phyloP scores from a whole-genome alignment of 1,140 invertebrate species.

The Cotesia glomerata region DNA sequence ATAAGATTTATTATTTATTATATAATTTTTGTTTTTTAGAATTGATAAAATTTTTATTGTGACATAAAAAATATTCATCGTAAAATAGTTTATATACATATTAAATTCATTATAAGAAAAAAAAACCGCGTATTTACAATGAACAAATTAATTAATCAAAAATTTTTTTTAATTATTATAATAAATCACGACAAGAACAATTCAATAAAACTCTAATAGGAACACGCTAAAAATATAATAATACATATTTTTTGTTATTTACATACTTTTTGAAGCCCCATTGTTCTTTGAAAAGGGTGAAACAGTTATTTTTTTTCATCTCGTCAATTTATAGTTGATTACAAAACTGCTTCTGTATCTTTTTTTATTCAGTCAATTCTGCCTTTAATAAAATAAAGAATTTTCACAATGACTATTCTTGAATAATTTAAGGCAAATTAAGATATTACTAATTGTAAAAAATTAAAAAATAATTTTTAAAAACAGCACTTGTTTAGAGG shows the following conservation, averaged over 20 bases:
- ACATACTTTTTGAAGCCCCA: constrained; percentile 16
- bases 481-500: too few relatives aligned
- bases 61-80: neutral
- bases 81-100: neutral
- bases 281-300: constrained; percentile 21
- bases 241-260: constrained; percentile 27
- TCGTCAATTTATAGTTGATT: neutral
- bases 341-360: too few relatives aligned
- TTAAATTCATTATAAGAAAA: neutral
- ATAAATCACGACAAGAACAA: neutral
- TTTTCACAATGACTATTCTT: too few relatives aligned
- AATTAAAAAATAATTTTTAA: too few relatives aligned
- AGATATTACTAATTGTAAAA: too few relatives aligned
- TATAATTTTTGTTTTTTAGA: neutral
- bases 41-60: neutral
- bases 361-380: too few relatives aligned
- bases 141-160: neutral
- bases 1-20: neutral
- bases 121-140: neutral
- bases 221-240: constrained; percentile 15
- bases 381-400: too few relatives aligned
- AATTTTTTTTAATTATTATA: neutral
- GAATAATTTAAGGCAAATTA: too few relatives aligned
- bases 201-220: constrained; percentile 18
- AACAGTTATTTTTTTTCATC: constrained; percentile 1